Evolutionary conservation across 2,888 invertebrate species (phyloP).

Genomic region (Sacculina carcini): DNA sequence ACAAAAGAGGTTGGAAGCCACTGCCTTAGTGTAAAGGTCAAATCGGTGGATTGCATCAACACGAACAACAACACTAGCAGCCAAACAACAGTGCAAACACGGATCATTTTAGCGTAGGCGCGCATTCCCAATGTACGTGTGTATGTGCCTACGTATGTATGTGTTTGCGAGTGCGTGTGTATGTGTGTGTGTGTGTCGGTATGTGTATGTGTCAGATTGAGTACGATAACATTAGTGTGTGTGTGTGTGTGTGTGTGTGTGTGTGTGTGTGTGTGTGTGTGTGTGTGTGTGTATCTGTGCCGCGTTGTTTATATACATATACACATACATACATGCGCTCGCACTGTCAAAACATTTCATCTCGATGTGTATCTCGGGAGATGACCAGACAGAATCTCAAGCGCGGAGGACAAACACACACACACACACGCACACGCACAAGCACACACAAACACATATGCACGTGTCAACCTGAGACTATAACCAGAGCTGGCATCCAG

Average conservation of each 20-base stretch:
- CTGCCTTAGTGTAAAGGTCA: too few relatives aligned
- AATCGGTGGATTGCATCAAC: too few relatives aligned
- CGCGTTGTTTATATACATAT: not conserved
- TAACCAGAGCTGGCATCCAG: too few relatives aligned
- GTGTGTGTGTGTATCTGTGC: not conserved
- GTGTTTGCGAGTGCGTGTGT: not conserved
- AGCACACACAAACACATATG: not conserved
- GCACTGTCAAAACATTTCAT: not conserved
- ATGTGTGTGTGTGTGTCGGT: not conserved
- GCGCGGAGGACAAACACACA: not conserved
- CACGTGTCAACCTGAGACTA: not conserved
- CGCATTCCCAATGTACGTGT: too few relatives aligned
- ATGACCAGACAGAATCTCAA: not conserved
- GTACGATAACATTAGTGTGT: too few relatives aligned
- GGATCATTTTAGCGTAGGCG: too few relatives aligned
- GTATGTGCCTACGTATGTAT: not conserved
- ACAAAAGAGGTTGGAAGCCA: too few relatives aligned
- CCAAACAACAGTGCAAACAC: too few relatives aligned
- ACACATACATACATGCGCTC: not conserved
- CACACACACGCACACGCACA: not conserved
- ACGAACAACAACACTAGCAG: too few relatives aligned
- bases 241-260: not conserved
- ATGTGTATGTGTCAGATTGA: too few relatives aligned
- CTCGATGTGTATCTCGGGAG: not conserved
- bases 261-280: not conserved